Evolutionary conservation across 2,888 invertebrate species (phyloP), one percentile per base, ranked within the genome.

Genomic region (Drosophila niveifrons): DNA sequence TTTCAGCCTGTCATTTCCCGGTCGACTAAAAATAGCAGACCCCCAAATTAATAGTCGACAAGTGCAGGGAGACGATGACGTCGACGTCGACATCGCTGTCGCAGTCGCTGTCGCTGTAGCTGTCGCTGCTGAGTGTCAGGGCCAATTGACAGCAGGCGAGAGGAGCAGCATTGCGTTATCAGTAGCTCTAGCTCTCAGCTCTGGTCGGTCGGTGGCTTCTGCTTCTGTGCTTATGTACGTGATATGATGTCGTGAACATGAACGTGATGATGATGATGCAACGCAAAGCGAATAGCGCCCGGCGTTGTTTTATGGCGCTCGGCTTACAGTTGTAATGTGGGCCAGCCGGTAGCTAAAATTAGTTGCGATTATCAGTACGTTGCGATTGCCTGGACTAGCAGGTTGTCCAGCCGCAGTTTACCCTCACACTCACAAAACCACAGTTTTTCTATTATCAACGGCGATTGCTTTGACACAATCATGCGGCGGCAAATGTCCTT

Each of bases 401-500:
- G 70, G 83, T 76, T 75, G 67, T 72, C 46, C 43, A 18, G 39
- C 17, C 15, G 43, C 17, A 44, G 17, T 44, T n/a, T 23, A 23
- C 23, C 36, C 6, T 4, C 36, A n/a, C 36, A 3, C 15, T 8
- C 10, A 7, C 39, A 7, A 28, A 15, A 2, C 18, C 17, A 9
- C 28, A 43, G 15, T 10, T 28, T 28, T 13, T 6, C 36, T 28
- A 13, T 55, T 44, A n/a, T 29, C 15, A 48, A 51, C 47, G 55
- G 64, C 47, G 13, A 48, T 36, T 11, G n/a, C 17, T 11, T 11
- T 11, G 41, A 55, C 13, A 61, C 34, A 41, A 89, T 82, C 80
- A 72, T 90, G 64, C 90, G 90, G n/a, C 75, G 91, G 10, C 90
- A 90, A 72, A 80, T 85, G 75, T 91, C 91, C 61, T 90, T 84